Percentiles rank a stretch among this genome's conserved stretches.
Evolutionary conservation across 2,888 invertebrate species (phyloP).

Genomic region (Callinectes sapidus): DNA sequence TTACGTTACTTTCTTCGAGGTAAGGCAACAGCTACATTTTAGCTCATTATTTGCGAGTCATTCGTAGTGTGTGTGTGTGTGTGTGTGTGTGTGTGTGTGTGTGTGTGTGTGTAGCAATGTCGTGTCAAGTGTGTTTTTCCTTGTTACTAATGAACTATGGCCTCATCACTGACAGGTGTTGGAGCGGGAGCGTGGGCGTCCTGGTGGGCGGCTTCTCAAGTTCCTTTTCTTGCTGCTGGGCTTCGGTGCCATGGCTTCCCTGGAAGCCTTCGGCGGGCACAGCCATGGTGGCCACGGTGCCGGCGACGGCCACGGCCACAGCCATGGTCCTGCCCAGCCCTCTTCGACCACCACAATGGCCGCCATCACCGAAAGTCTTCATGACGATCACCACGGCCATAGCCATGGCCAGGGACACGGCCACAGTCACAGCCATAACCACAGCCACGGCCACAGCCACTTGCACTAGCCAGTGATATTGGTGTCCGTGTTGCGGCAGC

Average conservation of each 20-base stretch:
- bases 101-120: neutral
- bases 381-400: slow-evolving; percentile 1
- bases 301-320: slow-evolving; percentile 13
- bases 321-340: neutral
- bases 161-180: slow-evolving; percentile 62
- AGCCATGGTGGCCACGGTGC: slow-evolving; percentile 60
- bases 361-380: neutral
- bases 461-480: neutral
- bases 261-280: slow-evolving; percentile 71
- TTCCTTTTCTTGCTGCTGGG: slow-evolving; percentile 67
- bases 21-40: slow-evolving; percentile 76
- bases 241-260: slow-evolving; percentile 67
- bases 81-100: neutral
- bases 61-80: neutral
- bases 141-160: neutral
- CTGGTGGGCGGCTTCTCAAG: slow-evolving; percentile 63
- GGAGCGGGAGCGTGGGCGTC: slow-evolving; percentile 70
- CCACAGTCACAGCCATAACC: neutral
- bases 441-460: slow-evolving; percentile 35
- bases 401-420: neutral
- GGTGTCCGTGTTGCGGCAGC: neutral
- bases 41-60: neutral
- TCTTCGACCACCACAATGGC: neutral
- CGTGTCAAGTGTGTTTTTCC: no score
- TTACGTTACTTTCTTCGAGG: slow-evolving; percentile 98